Base-by-base conservation (phyloP, 2,797 vertebrate species). In the Tauraco hartlaubi region DNA sequence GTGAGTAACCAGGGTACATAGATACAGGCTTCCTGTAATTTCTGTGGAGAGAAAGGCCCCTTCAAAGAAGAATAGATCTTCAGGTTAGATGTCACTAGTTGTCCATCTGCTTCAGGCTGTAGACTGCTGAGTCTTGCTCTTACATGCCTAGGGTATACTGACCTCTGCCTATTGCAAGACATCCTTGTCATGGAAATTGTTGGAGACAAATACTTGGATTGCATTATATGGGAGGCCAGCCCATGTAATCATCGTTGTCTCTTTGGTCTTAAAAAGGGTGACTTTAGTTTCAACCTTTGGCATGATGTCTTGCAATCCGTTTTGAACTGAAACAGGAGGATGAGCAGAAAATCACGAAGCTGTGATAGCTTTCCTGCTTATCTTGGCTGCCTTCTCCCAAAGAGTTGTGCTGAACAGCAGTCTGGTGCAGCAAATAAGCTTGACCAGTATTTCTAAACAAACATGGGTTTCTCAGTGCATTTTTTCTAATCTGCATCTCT, bases 281-380 rank as follows among this genome's bases (percentile, higher is more conserved):
- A 75, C 71, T 91, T 95, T 39, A 88, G 59, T 84, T 96, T 86
- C 85, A 84, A 19, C 77, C 73, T 81, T 81, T 86, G 93, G 73
- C 83, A 93, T 84, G 51, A 62, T 84, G 67, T 79, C 69, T 76
- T 86, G 62, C 66, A 81, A 58, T 75, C 69, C 79, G 44, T 94
- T 96, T 95, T 75, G 69, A 94, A 84, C 43, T 55, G 35, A 81
- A 93, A 84, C 51, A 69, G 62, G 43, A 90, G 87, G 77, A 93
- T 31, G 71, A 94, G 63, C 69, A 54, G 59, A 81, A 51, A 73
- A 86, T 86, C 83, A 86, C 1, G 1, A 90, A 83, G 66, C 71
- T 91, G 37, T 67, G 41, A 74, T 12, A 67, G 23, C 44, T 83
- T 89, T 31, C 9, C 31, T 92, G 81, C 79, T 95, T 91, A 51